Evolutionary conservation across 2,113 vertebrate species (phyloP).

Genomic region (Takifugu flavidus): DNA sequence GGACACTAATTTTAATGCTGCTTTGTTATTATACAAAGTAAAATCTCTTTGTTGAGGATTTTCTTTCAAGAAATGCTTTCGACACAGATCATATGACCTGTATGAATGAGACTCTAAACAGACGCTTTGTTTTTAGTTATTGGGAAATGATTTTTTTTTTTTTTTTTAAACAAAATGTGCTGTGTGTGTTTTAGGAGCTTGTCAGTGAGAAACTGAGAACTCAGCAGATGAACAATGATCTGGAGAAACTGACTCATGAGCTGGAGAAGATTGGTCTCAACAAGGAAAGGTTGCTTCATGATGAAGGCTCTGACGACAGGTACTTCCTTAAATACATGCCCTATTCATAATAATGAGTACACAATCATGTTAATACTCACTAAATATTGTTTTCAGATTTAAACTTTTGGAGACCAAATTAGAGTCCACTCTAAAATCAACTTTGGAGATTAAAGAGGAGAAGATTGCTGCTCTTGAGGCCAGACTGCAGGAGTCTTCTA

Average conservation of each 20-base stretch:
- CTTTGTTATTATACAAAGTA: too few relatives aligned
- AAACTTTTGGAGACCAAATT: constrained; percentile 93
- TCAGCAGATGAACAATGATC: constrained; percentile 95
- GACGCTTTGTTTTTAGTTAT: too few relatives aligned
- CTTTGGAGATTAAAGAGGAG: constrained; percentile 97
- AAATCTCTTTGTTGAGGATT: too few relatives aligned
- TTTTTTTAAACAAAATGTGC: not conserved
- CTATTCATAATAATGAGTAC: not conserved
- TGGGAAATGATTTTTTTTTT: too few relatives aligned
- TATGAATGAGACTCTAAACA: too few relatives aligned
- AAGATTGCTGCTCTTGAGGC: constrained; percentile 97
- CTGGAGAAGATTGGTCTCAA: constrained; percentile 97
- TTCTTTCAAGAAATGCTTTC: too few relatives aligned
- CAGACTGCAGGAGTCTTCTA: constrained; percentile 95
- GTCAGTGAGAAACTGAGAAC: constrained; percentile 93
- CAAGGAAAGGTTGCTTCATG: constrained; percentile 91
- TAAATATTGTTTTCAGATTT: constrained; percentile 74
- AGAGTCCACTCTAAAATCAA: constrained; percentile 93
- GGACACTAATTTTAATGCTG: too few relatives aligned
- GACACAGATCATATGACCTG: too few relatives aligned
- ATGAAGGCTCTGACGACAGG: constrained; percentile 92
- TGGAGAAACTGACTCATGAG: constrained; percentile 95
- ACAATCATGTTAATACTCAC: not conserved
- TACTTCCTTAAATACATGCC: constrained; percentile 40
- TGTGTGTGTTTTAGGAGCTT: constrained; percentile 79